Base-by-base conservation (phyloP, 2,888 invertebrate genomes). In the Cataglyphis altisquamis region DNA sequence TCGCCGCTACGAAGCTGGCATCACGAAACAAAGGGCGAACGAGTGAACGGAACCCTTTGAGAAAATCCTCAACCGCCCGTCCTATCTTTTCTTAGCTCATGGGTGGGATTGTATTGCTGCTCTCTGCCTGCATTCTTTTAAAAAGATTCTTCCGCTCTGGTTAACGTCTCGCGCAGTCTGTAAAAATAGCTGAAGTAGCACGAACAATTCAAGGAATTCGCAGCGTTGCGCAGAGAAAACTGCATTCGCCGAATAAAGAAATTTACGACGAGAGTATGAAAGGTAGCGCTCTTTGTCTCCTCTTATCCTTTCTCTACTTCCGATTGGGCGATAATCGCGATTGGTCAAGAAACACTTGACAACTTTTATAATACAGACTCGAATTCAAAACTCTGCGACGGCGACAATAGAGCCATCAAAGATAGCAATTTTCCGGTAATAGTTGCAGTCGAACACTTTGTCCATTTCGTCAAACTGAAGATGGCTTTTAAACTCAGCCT, bases 381-480 rank as follows among this genome's bases (percentile, higher is more conserved):
- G 55, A 63, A 41, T 45, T 78, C 39, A 18, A 67, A 83, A 72
- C 70, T 82, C 55, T 72, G 9, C 32, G n/a, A 66, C 60, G 32
- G 82, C 77, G 60, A 89, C 88, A 89, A 89, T 89, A 75, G 83
- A 64, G 55, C 64, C 64, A 83, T 88, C 86, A 88, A 85, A 84
- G 85, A 88, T 86, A 88, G 84, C 84, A 73, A 84, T 89, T 89
- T 84, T 80, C 84, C 68, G 36, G 36, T 70, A 62, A 66, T 70
- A 73, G 72, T 78, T 57, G 55, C 29, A 62, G 64, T 25, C 72
- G 64, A 75, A 78, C 86, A 82, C 82, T 80, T 63, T 80, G 89
- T 83, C 88, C 90, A 86, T 89, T 90, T 86, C 72, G 88, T 83
- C 84, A 84, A 70, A 75, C 85, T 88, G 84, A 89, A 89, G 88